Conservation (phyloP, 2,797 vertebrate genomes). For the Thamnophis elegans region DNA sequence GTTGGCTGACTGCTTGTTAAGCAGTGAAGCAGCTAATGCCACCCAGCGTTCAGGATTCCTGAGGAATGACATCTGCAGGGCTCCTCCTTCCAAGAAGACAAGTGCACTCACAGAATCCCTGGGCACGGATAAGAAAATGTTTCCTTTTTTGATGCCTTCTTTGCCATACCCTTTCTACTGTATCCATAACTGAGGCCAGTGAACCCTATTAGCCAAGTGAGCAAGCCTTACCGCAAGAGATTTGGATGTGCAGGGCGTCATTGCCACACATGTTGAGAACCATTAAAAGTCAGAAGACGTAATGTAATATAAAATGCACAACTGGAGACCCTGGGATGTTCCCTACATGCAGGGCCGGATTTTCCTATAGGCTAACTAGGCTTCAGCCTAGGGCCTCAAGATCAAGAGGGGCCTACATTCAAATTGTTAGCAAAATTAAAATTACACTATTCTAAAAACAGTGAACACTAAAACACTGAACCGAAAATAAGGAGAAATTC, state of each 20-base stretch:
- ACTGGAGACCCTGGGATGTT: not conserved
- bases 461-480: too few species aligned
- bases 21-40: not conserved
- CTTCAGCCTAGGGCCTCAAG: too few species aligned
- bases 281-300: not conserved
- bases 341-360: not conserved
- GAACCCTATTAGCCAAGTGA: not conserved
- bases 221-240: not conserved
- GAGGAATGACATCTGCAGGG: slow-evolving; percentile 17
- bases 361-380: too few species aligned
- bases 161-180: not conserved
- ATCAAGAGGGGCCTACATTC: too few species aligned
- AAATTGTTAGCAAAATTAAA: too few species aligned
- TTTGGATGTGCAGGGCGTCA: not conserved
- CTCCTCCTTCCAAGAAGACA: slow-evolving; percentile 8
- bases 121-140: not conserved
- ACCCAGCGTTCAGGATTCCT: not conserved
- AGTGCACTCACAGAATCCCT: not conserved
- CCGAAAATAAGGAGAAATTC: too few species aligned
- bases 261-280: not conserved
- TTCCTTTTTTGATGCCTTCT: not conserved
- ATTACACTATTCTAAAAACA: too few species aligned
- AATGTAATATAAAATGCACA: not conserved
- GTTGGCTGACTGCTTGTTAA: not conserved
- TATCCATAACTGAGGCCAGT: not conserved